Conservation (phyloP, 2,113 vertebrate genomes). For the Trogon surrucura region DNA sequence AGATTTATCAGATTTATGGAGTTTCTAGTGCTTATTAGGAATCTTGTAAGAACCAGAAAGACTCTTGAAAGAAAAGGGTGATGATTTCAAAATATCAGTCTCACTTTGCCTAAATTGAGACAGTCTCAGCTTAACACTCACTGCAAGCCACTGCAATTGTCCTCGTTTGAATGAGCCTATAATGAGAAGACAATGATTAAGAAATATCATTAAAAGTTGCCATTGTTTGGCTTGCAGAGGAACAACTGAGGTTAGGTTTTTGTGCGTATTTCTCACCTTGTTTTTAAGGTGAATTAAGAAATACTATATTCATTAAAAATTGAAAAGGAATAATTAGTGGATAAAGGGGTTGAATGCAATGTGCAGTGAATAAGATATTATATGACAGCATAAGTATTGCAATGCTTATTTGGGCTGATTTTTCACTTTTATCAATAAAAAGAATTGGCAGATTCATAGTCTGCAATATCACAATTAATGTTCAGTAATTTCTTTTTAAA, state of each 20-base stretch:
- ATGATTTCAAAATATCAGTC: not conserved
- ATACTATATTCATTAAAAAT: not conserved
- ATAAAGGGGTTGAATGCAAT: not conserved
- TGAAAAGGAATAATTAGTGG: not conserved
- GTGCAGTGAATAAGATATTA: constrained; percentile 7
- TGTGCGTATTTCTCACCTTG: not conserved
- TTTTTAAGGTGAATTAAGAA: not conserved
- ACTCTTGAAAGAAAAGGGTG: not conserved
- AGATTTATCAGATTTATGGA: not conserved
- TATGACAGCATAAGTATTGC: not conserved
- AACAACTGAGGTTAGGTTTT: not conserved
- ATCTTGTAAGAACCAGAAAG: not conserved
- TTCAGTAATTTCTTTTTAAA: not conserved
- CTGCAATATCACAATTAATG: not conserved
- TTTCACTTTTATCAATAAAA: not conserved
- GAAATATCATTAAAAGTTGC: not conserved
- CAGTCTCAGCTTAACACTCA: not conserved
- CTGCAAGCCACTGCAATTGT: not conserved
- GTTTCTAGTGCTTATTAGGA: not conserved
- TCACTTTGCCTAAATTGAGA: not conserved
- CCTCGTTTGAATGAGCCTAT: not conserved
- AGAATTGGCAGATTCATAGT: not conserved
- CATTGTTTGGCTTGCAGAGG: not conserved
- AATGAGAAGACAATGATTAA: not conserved
- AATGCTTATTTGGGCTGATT: not conserved